These are phyloP conservation scores for Odontamblyopus rebecca DNA, from an alignment of 2,797 vertebrate genomes.

Conservation along the genomic window DNA sequence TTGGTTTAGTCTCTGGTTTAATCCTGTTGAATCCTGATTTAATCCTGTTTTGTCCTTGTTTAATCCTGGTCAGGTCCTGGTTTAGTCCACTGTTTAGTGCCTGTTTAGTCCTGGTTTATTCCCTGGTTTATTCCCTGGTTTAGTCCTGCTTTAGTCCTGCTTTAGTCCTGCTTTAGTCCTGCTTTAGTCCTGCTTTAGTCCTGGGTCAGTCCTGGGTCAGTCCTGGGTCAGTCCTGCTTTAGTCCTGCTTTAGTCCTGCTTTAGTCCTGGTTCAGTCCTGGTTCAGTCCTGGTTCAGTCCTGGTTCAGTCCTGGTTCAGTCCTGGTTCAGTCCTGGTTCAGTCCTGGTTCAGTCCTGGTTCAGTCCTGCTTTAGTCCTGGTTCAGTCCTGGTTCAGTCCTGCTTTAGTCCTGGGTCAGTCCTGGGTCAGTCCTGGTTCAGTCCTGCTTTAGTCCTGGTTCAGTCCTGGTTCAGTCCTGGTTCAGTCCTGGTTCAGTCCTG, in stretches of 20 bases:
- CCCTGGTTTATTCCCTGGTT: too few relatives aligned
- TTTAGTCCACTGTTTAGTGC: too few relatives aligned
- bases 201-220: background rate
- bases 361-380: background rate
- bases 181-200: background rate
- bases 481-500: too few relatives aligned
- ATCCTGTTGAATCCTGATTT: too few relatives aligned
- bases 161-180: background rate
- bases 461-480: too few relatives aligned
- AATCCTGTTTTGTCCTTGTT: conserved; percentile 4
- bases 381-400: background rate
- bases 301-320: background rate
- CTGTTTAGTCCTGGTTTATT: background rate
- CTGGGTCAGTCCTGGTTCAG: background rate
- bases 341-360: background rate
- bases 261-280: background rate
- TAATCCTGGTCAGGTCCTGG: background rate
- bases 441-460: background rate
- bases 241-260: background rate
- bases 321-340: background rate
- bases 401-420: background rate
- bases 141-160: conserved; percentile 1
- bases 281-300: background rate
- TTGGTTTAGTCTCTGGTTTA: background rate
- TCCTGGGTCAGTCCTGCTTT: background rate